phyloP scores from a whole-genome alignment of 2,797 vertebrate genomes.

The Ispidina picta region DNA sequence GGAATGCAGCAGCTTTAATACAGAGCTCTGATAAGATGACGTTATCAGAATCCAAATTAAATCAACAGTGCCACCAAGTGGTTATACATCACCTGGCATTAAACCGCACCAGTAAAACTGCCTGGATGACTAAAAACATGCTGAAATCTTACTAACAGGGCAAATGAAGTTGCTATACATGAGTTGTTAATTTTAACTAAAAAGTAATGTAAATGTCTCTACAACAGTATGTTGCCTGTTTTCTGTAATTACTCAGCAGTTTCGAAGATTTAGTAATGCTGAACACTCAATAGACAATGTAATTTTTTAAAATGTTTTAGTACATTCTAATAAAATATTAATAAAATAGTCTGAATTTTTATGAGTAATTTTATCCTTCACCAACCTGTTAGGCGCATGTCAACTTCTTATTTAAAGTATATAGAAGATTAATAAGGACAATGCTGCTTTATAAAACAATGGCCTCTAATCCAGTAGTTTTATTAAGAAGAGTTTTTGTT shows the following conservation, averaged over 20 bases:
- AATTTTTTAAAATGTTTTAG: neutral
- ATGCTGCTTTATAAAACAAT: neutral
- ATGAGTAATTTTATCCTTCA: neutral
- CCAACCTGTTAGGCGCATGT: neutral
- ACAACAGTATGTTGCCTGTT: neutral
- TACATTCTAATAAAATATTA: neutral
- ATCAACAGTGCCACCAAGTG: conserved; percentile 81
- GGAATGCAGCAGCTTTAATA: neutral
- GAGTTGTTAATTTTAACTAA: conserved; percentile 12
- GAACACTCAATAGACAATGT: neutral
- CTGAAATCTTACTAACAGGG: conserved; percentile 19
- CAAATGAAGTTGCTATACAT: neutral
- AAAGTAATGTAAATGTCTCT: neutral
- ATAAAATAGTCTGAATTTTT: neutral
- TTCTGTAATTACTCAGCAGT: neutral
- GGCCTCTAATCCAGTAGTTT: neutral
- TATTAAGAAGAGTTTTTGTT: neutral
- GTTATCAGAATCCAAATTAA: conserved; percentile 47
- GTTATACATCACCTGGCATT: neutral
- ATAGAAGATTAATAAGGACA: neutral
- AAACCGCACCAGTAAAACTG: neutral
- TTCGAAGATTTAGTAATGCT: neutral
- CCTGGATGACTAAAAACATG: neutral
- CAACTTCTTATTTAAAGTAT: neutral
- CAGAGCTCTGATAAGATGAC: neutral